phyloP scores from a whole-genome alignment of 2,113 vertebrate species.

The Cyphomyrus discorhynchus region DNA sequence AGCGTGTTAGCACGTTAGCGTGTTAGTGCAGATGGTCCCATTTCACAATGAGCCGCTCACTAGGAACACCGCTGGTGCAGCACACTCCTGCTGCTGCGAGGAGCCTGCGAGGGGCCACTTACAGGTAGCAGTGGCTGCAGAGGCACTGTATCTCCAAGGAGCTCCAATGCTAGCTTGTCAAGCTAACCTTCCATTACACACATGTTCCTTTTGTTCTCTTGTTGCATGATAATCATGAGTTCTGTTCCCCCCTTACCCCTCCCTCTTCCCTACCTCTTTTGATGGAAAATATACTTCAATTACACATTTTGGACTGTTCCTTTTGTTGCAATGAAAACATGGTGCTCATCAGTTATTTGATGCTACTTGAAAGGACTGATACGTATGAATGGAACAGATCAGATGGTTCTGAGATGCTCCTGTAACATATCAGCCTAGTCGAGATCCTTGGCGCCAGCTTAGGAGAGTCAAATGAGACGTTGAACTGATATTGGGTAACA shows the following conservation, averaged over 20 bases:
- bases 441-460: not conserved
- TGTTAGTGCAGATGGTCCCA: not conserved
- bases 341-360: not conserved
- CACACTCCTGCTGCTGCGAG: not conserved
- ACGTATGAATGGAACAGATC: not conserved
- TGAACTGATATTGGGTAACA: not conserved
- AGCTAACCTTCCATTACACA: constrained; percentile 24
- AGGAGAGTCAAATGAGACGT: not conserved
- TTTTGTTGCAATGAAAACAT: constrained; percentile 12
- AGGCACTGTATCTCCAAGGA: constrained; percentile 31
- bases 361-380: not conserved
- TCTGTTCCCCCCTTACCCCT: constrained; percentile 45
- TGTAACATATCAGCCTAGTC: not conserved
- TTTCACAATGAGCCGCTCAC: not conserved
- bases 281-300: constrained; percentile 51
- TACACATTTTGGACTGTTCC: constrained; percentile 53
- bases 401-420: not conserved
- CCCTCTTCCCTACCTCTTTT: constrained; percentile 33
- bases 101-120: not conserved
- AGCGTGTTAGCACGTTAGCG: not conserved
- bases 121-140: not conserved
- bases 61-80: not conserved
- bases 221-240: constrained; percentile 48
- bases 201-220: constrained; percentile 60
- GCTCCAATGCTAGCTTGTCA: constrained; percentile 20